Conservation (phyloP, 1,140 invertebrate species). For the Pseudoatta argentina region DNA sequence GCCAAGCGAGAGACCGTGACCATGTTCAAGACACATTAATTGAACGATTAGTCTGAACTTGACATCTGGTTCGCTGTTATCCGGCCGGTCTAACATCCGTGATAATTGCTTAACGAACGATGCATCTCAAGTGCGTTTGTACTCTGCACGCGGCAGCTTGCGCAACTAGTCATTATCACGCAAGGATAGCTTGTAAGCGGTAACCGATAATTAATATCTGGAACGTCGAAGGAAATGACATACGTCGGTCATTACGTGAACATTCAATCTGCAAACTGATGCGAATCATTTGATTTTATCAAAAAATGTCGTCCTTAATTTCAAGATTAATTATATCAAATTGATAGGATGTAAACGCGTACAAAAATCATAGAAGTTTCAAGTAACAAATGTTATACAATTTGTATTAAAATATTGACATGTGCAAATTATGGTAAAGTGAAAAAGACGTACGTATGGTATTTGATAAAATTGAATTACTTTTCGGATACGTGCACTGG, state of each 20-base stretch:
- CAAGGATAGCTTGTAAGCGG: conserved; percentile 36
- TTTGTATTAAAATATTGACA: conserved; percentile 6
- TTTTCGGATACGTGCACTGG: background rate
- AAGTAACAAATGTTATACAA: background rate
- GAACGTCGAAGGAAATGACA: background rate
- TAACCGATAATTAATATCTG: conserved; percentile 51
- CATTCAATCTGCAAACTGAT: background rate
- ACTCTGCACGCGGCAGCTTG: conserved; percentile 7
- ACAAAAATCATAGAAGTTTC: background rate
- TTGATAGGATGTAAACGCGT: background rate
- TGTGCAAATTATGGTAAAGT: background rate
- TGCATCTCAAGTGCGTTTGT: conserved; percentile 40
- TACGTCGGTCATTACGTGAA: conserved; percentile 9
- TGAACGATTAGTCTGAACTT: conserved; percentile 65
- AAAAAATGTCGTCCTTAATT: background rate
- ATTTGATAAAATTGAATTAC: background rate
- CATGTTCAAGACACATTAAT: conserved; percentile 51
- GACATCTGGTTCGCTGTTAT: conserved; percentile 49
- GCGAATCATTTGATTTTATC: background rate
- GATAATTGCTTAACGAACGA: conserved; percentile 51
- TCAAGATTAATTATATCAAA: background rate
- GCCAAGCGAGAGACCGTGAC: conserved; percentile 42
- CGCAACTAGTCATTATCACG: conserved; percentile 51
- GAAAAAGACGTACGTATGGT: background rate
- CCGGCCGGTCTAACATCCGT: conserved; percentile 7